Percentiles rank a stretch among this genome's conserved stretches.
Conservation (phyloP, 2,797 vertebrate genomes). For the Neomorphus geoffroyi region DNA sequence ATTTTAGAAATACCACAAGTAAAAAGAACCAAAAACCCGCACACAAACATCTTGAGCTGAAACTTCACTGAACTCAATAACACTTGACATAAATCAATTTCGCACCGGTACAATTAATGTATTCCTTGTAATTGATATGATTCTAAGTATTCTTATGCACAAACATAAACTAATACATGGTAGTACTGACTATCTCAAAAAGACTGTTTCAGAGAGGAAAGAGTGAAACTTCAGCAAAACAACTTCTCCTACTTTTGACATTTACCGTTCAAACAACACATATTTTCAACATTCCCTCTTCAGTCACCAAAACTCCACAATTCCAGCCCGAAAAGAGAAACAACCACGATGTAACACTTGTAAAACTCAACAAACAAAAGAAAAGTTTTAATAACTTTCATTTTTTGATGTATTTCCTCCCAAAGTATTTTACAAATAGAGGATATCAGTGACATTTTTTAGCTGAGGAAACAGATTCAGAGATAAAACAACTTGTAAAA, state of each 20-base stretch:
- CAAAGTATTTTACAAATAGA: background rate
- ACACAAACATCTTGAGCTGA: background rate
- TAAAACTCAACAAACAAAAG: background rate
- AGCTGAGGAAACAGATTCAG: background rate
- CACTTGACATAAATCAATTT: background rate
- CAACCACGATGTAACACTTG: fast-evolving
- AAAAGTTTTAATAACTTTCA: background rate
- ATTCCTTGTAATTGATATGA: background rate
- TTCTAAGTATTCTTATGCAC: background rate
- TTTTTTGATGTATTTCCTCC: background rate
- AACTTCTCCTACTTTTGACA: background rate
- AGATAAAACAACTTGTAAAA: background rate
- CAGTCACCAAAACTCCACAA: background rate
- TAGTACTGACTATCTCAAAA: background rate
- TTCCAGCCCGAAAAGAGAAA: background rate
- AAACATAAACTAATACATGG: background rate
- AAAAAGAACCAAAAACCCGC: background rate
- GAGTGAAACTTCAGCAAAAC: background rate
- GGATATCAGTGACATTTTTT: background rate
- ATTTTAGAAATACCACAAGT: background rate
- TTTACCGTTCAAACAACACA: background rate
- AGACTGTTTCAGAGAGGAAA: background rate
- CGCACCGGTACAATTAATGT: background rate
- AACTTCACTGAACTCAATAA: background rate
- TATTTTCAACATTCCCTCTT: background rate